Evolutionary conservation across 2,888 invertebrate species (phyloP), one percentile per base, ranked within the genome.

Genomic region (Octonoba sinensis): DNA sequence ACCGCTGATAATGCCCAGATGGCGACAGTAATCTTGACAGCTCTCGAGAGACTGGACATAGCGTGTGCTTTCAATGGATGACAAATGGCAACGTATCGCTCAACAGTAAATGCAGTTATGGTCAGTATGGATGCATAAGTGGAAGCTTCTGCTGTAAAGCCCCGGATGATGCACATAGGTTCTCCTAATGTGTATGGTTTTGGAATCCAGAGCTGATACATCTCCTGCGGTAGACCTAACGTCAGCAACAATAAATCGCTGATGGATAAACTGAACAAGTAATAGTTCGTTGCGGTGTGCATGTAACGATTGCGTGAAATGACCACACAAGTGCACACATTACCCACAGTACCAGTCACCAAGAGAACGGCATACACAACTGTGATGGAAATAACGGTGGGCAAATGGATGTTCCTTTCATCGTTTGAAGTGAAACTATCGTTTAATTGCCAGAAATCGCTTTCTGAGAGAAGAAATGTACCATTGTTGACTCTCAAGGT

Each of bases 71-170:
- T 90, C 86, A 96, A 94, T 0, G 96, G 96, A 87, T 94, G 93
- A 87, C 95, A 95, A 86, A 95, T 95, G 65, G 95, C 95, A 56
- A 95, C 92, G 88, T 95, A 96, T 84, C 96, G 91, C 87, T 96
- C 96, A 49, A 94, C 91, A 0, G 96, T 96, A 88, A 96, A 96
- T 1, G 95, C 95, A 0, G 95, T 95, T 86, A 96, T 96, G 12
- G 90, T 90, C 44, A 91, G 86, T 2, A 96, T 95, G 0, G 96
- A 95, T 0, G 95, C 94, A 86, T 91, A 91, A 1, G 91, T 90
- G n/a, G 91, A 91, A 16, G 94, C 94, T 89, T 96, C 96, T 0
- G 95, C 94, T 0, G 94, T 92, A 66, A 96, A 91, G 11, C 94
- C 93, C 49, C 95, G 91, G 11, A 93, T 89, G 15, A 94, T 91